Evolutionary conservation across 2,888 invertebrate genomes (phyloP), one percentile per base, ranked within the genome.

Genomic region (Diadromus collaris): DNA sequence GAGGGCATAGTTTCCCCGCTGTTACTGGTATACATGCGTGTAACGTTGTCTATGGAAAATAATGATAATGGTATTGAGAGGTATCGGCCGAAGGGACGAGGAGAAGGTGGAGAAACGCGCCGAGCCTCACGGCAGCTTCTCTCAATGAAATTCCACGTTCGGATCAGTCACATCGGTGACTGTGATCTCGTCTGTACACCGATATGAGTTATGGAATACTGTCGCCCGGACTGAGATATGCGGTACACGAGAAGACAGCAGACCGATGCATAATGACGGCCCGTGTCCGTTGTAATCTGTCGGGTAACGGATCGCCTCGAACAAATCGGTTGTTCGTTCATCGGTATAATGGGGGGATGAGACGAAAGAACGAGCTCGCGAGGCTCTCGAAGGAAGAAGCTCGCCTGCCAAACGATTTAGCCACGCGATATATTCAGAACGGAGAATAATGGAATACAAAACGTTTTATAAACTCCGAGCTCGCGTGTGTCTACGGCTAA

Each of bases 101-200:
- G 41, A 48, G 65, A 67, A 67, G 54, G 79, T 58, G 75, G 29
- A 61, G 63, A 73, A 61, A 38, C 41, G 41, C 56, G 79, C 54
- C 73, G 65, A 54, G 80, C 46, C 34, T 75, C 71, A 48, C 67
- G 32, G 29, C 60, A 51, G 24, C 41, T 72, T 72, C 48, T 69
- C 71, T 79, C 68, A 79, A 76, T 76, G 79, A 79, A 79, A 79
- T 79, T 79, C 76, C 72, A 51, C 38, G 48, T 56, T 19, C 44
- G 46, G 1, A 64, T 64, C n/a, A n/a, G 29, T 64, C 38, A 38
- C 34, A 32, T 61, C 51, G 51, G 21, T 2, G 1, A 70, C 7
- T 44, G 60, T 13, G 56, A 68, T 63, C 16, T 27, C 6, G 2
- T 16, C 16, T 29, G 29, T 16, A 27, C 6, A 10, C 48, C 46